phyloP scores from a whole-genome alignment of 2,888 invertebrate species.

The Formica aserva region DNA sequence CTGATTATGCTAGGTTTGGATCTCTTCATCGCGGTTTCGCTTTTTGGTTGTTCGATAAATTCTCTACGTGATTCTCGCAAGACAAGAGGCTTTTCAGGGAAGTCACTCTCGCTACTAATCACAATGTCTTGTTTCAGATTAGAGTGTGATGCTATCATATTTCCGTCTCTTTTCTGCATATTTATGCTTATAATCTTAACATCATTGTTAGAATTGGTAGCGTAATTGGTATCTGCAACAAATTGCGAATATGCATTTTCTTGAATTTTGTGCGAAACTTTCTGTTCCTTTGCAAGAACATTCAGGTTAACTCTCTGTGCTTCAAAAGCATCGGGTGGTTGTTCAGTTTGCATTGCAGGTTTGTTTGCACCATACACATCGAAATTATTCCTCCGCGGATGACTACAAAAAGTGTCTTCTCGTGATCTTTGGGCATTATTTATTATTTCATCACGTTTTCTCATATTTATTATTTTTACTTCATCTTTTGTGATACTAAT shows the following conservation, averaged over 20 bases:
- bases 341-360: not conserved
- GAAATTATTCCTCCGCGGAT: not conserved
- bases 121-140: not conserved
- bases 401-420: not conserved
- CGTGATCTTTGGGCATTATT: not conserved
- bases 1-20: conserved; percentile 58
- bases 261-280: not conserved
- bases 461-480: not conserved
- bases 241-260: not conserved
- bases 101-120: not conserved
- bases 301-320: not conserved
- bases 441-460: not conserved
- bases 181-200: not conserved
- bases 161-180: not conserved
- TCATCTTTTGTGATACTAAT: conserved; percentile 75
- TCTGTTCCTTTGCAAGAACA: conserved; percentile 10
- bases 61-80: not conserved
- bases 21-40: not conserved
- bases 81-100: not conserved
- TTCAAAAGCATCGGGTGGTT: not conserved
- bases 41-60: not conserved
- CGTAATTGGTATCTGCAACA: conserved; percentile 11
- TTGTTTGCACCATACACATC: not conserved
- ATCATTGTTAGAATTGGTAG: not conserved
- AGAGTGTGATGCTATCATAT: not conserved